Conservation (phyloP, 1,140 invertebrate species). For the Neelides sp. region DNA sequence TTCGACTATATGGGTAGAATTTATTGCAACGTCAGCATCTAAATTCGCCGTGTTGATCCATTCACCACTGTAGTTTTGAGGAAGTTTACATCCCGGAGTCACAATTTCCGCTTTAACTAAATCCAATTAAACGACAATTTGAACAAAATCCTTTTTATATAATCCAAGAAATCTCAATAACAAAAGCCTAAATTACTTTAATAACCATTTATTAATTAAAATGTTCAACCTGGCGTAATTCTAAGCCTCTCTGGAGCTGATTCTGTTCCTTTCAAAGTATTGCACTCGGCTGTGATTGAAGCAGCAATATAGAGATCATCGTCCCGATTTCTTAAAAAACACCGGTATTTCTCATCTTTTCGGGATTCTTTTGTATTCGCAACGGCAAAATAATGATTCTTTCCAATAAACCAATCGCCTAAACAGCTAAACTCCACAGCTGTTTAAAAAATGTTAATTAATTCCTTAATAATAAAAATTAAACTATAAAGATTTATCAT, state of each 20-base stretch:
- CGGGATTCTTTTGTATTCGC: conserved; percentile 87
- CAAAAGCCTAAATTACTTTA: neutral
- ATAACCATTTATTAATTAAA: neutral
- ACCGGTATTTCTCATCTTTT: conserved; percentile 83
- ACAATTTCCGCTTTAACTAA: conserved; percentile 71
- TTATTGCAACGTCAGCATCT: conserved; percentile 84
- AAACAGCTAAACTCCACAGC: conserved; percentile 85
- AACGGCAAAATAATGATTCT: conserved; percentile 89
- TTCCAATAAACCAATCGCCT: conserved; percentile 88
- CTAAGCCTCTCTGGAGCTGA: conserved; percentile 79
- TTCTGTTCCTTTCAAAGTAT: conserved; percentile 79
- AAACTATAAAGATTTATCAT: neutral
- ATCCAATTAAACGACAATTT: conserved; percentile 23
- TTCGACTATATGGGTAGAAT: conserved; percentile 91
- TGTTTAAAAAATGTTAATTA: conserved; percentile 29
- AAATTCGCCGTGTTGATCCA: conserved; percentile 97
- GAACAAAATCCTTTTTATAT: neutral
- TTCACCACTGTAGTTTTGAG: conserved; percentile 81
- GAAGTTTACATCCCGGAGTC: conserved; percentile 75
- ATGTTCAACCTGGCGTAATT: conserved; percentile 63
- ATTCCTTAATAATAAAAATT: conserved; percentile 17
- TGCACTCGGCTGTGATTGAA: conserved; percentile 84
- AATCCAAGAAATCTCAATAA: neutral
- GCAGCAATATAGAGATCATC: conserved; percentile 80
- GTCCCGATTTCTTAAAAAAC: conserved; percentile 85